These are phyloP conservation scores for Simalia tracyae DNA, from an alignment of 2,797 vertebrate genomes.

Conservation along the genomic window DNA sequence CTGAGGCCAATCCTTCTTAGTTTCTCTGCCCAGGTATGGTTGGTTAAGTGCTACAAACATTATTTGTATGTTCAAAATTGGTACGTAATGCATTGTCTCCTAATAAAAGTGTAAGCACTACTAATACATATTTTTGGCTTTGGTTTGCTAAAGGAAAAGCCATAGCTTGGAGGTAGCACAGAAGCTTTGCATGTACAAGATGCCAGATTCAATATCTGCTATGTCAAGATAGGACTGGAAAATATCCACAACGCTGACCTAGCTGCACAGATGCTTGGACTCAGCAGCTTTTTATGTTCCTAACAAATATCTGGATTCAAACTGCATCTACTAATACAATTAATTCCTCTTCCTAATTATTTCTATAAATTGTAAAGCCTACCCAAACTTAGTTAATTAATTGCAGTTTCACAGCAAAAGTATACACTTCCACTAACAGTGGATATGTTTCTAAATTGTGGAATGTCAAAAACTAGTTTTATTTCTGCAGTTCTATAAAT, in stretches of 20 bases:
- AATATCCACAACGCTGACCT: too few species aligned
- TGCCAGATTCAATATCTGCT: too few species aligned
- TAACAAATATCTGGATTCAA: neutral
- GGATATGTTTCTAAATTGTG: neutral
- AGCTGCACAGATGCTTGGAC: too few species aligned
- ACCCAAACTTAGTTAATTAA: neutral
- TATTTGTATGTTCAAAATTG: neutral
- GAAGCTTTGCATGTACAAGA: too few species aligned
- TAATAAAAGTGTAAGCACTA: neutral
- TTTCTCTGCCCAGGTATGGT: too few species aligned
- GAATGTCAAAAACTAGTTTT: neutral
- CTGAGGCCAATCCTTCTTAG: too few species aligned
- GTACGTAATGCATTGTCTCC: neutral
- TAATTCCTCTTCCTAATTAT: neutral
- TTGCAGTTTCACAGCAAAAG: neutral
- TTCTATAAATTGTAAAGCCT: neutral
- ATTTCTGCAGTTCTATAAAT: neutral
- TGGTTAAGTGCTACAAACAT: too few species aligned
- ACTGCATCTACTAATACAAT: neutral
- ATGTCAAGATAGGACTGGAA: too few species aligned
- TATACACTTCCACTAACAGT: neutral
- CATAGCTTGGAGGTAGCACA: too few species aligned
- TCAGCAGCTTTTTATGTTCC: too few species aligned
- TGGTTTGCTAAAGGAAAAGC: neutral
- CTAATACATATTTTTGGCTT: neutral